Evolutionary conservation across 2,888 invertebrate genomes (phyloP), one percentile per base, ranked within the genome.

Genomic region (Neoitamus cyanurus): DNA sequence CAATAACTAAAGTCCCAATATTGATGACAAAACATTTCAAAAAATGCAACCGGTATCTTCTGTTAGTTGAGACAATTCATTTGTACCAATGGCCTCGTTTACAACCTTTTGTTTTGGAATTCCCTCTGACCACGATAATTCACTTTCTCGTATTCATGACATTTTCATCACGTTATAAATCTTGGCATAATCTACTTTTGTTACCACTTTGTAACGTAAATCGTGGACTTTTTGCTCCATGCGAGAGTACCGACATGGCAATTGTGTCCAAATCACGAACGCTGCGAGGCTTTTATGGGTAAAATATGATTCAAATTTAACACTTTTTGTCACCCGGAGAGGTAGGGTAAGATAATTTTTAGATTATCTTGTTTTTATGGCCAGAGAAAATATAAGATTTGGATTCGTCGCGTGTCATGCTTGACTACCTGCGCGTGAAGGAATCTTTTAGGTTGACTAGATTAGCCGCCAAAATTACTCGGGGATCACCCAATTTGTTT

Each of bases 151-250:
- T 58, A 20, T 58, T 58, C 58, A 46, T 68, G 80, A 68, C 80
- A 68, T 80, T 80, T 80, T 77, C 75, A 37, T 77, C 77, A 46
- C 80, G 46, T 77, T 77, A 42, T 77, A 77, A 37, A 34, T 75
- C 75, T 25, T 37, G 37, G 34, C 70, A n/a, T 70, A 70, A 70
- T 70, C 70, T 70, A 70, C 31, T 70, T 70, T 58, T 58, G 15
- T 58, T 58, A 58, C 58, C 20, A 9, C 58, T 58, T 15, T 58
- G 58, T 20, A 58, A 25, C 25, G 58, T 58, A 58, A 58, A 58
- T 58, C 58, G 9, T 58, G 58, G 15, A 58, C 25, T 58, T 58
- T 58, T 58, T 58, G 58, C 58, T 15, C 20, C 9, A 25, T 4
- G 15, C n/a, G 25, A 58, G 25, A 58, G 25, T 25, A 15, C 25